phyloP scores from a whole-genome alignment of 2,888 invertebrate species.

The Hoplodrina ambigua region DNA sequence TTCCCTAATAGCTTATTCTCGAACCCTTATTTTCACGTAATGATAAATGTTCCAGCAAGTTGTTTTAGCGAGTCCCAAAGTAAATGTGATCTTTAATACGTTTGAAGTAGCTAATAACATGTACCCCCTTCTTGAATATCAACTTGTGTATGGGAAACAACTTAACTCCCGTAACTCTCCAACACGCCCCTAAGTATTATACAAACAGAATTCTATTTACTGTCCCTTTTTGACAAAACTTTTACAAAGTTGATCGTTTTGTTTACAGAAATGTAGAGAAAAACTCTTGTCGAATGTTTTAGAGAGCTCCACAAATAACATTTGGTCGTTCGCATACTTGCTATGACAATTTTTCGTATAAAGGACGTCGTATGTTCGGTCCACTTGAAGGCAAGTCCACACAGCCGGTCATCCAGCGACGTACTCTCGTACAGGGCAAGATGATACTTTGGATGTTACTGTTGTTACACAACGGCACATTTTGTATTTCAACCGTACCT shows the following conservation, averaged over 20 bases:
- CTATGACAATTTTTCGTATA: conserved; percentile 55
- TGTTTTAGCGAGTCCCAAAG: conserved; percentile 51
- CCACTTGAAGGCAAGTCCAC: conserved; percentile 52
- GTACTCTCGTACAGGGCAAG: conserved; percentile 20
- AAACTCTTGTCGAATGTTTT: conserved; percentile 62
- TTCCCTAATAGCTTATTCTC: conserved; percentile 37
- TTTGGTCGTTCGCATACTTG: conserved; percentile 55
- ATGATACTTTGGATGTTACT: conserved; percentile 37
- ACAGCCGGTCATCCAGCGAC: conserved; percentile 38
- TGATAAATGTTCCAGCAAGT: conserved; percentile 57
- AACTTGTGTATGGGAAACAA: conserved; percentile 64
- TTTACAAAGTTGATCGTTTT: conserved; percentile 64
- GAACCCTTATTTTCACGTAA: conserved; percentile 33
- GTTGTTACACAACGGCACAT: conserved; percentile 23
- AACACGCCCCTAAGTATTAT: conserved; percentile 68
- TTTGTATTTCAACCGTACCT: conserved; percentile 23
- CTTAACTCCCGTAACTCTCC: conserved; percentile 64
- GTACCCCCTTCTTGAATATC: conserved; percentile 57
- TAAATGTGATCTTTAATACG: conserved; percentile 58
- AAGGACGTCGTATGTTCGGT: conserved; percentile 41
- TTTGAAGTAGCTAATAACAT: conserved; percentile 61
- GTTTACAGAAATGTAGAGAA: conserved; percentile 67
- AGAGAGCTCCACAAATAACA: conserved; percentile 70
- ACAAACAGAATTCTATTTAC: conserved; percentile 72
- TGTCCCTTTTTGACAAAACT: conserved; percentile 68